Evolutionary conservation across 2,113 vertebrate species (phyloP).

Genomic region (Raja brachyura): DNA sequence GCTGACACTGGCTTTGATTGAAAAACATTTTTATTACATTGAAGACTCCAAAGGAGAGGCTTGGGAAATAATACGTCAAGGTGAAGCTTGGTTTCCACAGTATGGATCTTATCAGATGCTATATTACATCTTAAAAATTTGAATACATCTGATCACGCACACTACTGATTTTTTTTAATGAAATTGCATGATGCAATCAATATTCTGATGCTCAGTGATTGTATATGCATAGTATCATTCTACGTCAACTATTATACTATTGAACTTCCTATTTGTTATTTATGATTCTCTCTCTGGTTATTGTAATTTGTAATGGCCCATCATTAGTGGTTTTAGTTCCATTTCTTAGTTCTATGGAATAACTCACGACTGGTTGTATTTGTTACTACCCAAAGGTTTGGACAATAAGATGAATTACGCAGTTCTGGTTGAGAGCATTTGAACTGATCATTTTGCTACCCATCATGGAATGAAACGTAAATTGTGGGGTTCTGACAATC

Average conservation of each 20-base stretch:
- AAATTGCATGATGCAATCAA: not conserved
- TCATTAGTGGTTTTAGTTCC: not conserved
- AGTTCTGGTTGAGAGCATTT: not conserved
- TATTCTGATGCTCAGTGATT: not conserved
- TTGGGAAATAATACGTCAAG: not conserved
- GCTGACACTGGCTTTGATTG: not conserved
- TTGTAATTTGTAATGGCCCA: not conserved
- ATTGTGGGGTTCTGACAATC: not conserved
- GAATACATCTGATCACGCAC: not conserved
- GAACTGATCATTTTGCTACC: not conserved
- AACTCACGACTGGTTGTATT: not conserved
- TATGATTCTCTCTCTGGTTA: not conserved
- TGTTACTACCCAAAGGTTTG: not conserved
- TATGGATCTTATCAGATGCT: too few species aligned
- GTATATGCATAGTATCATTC: not conserved
- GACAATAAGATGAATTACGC: not conserved
- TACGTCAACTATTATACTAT: not conserved
- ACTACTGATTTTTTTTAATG: not conserved
- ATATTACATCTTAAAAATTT: not conserved
- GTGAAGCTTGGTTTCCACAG: not conserved
- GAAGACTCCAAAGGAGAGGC: not conserved
- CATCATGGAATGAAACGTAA: not conserved
- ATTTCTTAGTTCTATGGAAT: not conserved
- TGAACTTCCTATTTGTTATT: constrained; percentile 4
- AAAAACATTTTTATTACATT: not conserved